These are phyloP conservation scores for Campoletis raptor DNA, from an alignment of 2,888 invertebrate species.

Conservation along the genomic window DNA sequence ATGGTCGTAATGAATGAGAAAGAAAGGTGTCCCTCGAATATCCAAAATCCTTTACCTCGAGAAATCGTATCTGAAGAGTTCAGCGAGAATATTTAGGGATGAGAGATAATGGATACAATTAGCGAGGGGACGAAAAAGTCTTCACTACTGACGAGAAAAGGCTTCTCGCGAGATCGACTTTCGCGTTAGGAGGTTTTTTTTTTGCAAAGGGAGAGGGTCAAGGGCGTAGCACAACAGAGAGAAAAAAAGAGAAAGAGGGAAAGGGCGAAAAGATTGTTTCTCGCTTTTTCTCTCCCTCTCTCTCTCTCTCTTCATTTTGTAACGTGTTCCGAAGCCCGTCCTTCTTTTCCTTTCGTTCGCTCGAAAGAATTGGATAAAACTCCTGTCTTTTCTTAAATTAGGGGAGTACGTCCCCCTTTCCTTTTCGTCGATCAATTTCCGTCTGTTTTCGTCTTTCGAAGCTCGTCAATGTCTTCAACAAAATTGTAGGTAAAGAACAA, in stretches of 20 bases:
- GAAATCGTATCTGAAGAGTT: neutral
- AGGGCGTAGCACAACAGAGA: slow-evolving; percentile 31
- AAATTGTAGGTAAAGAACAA: neutral
- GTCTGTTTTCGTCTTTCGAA: neutral
- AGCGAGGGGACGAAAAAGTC: slow-evolving; percentile 35
- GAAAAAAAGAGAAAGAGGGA: neutral
- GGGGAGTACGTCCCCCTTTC: slow-evolving; percentile 35
- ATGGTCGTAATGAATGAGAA: neutral
- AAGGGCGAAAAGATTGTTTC: slow-evolving; percentile 34
- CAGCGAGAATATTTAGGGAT: slow-evolving; percentile 23
- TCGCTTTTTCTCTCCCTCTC: slow-evolving; percentile 30
- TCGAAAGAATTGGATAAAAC: slow-evolving; percentile 61
- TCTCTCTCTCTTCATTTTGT: neutral
- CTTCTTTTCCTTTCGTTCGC: slow-evolving; percentile 21
- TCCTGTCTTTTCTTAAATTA: slow-evolving; percentile 59
- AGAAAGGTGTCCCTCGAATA: neutral
- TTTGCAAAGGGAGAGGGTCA: slow-evolving; percentile 41
- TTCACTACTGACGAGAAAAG: slow-evolving; percentile 56
- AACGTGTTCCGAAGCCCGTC: neutral
- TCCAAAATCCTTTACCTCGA: neutral
- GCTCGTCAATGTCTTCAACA: neutral
- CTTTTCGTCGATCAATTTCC: slow-evolving; percentile 11
- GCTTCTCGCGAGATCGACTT: slow-evolving; percentile 58
- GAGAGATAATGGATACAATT: slow-evolving; percentile 48
- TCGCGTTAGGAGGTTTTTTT: slow-evolving; percentile 56